Conservation (phyloP, 2,888 invertebrate genomes). For the Epinotia brunnichana region DNA sequence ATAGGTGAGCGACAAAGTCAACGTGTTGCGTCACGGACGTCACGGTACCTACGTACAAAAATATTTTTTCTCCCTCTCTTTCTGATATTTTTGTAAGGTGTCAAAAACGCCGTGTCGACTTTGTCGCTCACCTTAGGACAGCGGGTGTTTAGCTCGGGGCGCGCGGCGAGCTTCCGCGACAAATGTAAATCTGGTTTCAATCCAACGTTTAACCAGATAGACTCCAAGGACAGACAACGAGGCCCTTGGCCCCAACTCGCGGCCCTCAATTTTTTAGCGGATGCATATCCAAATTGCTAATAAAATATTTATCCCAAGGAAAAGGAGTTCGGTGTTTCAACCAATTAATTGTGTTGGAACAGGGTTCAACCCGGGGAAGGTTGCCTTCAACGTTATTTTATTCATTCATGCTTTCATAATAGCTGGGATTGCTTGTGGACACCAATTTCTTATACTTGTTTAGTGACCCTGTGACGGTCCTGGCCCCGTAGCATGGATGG, state of each 20-base stretch:
- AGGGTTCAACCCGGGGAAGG: slow-evolving; percentile 18
- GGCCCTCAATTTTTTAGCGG: slow-evolving; percentile 65
- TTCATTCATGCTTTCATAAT: slow-evolving; percentile 10
- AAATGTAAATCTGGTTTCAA: not conserved
- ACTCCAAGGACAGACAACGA: slow-evolving; percentile 51
- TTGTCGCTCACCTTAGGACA: no score
- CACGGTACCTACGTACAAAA: no score
- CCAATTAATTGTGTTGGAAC: slow-evolving; percentile 33
- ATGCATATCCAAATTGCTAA: slow-evolving; percentile 64
- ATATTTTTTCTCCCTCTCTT: no score
- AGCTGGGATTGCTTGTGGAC: not conserved
- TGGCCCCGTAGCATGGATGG: no score
- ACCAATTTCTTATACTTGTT: not conserved
- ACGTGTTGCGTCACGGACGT: no score
- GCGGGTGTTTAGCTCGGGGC: no score
- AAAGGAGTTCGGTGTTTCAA: slow-evolving; percentile 59
- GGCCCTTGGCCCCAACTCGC: slow-evolving; percentile 55
- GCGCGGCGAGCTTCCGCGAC: not conserved
- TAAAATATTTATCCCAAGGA: slow-evolving; percentile 57
- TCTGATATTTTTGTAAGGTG: no score
- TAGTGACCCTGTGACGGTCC: not conserved
- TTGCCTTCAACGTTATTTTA: slow-evolving; percentile 9
- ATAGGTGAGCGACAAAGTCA: no score
- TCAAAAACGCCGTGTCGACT: no score
- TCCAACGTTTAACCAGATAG: not conserved